These are phyloP conservation scores for Vanessa tameamea DNA, from an alignment of 1,140 invertebrate species.

Conservation along the genomic window DNA sequence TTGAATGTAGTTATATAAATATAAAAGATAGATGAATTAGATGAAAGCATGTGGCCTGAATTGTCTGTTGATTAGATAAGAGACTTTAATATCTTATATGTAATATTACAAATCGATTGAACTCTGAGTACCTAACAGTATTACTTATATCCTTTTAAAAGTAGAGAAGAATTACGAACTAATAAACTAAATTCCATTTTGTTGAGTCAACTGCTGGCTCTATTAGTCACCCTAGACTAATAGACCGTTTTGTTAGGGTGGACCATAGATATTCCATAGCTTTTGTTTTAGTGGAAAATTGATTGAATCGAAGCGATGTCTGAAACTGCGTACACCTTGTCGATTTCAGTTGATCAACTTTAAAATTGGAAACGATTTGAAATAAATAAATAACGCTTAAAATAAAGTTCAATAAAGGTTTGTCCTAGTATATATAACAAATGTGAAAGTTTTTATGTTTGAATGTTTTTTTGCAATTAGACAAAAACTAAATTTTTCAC, in stretches of 20 bases:
- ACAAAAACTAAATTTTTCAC: too few relatives aligned
- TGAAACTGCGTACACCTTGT: neutral
- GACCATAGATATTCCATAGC: neutral
- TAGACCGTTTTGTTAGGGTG: slow-evolving; percentile 9
- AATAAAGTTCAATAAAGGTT: too few relatives aligned
- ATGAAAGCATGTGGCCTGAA: neutral
- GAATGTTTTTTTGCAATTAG: too few relatives aligned
- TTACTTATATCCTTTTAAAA: slow-evolving; percentile 3
- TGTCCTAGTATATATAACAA: too few relatives aligned
- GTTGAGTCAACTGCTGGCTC: slow-evolving; percentile 44
- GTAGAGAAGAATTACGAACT: slow-evolving; percentile 2
- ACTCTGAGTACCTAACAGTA: neutral
- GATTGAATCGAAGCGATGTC: slow-evolving; percentile 1
- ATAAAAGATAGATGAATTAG: neutral
- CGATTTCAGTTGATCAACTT: neutral
- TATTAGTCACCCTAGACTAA: slow-evolving; percentile 54
- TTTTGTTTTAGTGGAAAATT: slow-evolving; percentile 27
- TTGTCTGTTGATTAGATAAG: neutral
- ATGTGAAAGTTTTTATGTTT: too few relatives aligned
- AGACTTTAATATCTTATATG: neutral
- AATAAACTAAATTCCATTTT: slow-evolving; percentile 28
- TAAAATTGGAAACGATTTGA: neutral
- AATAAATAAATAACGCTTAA: too few relatives aligned
- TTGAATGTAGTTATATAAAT: neutral
- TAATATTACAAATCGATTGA: neutral